Evolutionary conservation across 2,797 vertebrate genomes (phyloP).

Genomic region (Melanotaenia maccullochi): DNA sequence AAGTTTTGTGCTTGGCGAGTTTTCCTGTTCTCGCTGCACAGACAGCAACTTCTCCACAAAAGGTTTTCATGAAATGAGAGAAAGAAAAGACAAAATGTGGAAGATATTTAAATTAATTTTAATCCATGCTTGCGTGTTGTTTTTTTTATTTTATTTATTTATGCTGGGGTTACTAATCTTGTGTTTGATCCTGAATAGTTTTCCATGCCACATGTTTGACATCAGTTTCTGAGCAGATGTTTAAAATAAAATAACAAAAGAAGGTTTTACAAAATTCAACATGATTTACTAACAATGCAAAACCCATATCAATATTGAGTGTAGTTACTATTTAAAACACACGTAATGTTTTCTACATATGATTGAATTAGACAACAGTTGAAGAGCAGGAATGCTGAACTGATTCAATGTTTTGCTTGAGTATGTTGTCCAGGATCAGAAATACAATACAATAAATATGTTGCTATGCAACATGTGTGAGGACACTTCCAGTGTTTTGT

Average conservation of each 20-base stretch:
- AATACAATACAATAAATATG: not conserved
- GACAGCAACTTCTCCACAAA: slow-evolving; percentile 43
- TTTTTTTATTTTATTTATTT: too few relatives aligned
- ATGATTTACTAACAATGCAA: not conserved
- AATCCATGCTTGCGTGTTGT: too few relatives aligned
- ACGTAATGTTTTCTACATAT: not conserved
- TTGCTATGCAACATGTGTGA: not conserved
- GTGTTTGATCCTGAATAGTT: not conserved
- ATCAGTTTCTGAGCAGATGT: not conserved
- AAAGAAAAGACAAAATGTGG: slow-evolving; percentile 26
- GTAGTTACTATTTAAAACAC: not conserved
- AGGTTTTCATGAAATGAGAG: slow-evolving; percentile 26
- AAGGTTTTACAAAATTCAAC: not conserved
- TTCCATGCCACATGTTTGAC: too few relatives aligned
- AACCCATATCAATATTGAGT: not conserved
- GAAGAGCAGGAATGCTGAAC: not conserved
- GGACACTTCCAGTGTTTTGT: not conserved
- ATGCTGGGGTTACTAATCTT: not conserved
- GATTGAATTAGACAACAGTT: not conserved
- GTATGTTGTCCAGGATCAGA: not conserved
- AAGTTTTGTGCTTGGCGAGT: slow-evolving; percentile 4
- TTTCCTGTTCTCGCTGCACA: slow-evolving; percentile 3
- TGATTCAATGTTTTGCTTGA: not conserved
- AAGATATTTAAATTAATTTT: slow-evolving; percentile 14
- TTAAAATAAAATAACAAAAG: not conserved